Evolutionary conservation across 1,140 invertebrate genomes (phyloP), one percentile per base, ranked within the genome.

Genomic region (Holcopasites calliopsidis): DNA sequence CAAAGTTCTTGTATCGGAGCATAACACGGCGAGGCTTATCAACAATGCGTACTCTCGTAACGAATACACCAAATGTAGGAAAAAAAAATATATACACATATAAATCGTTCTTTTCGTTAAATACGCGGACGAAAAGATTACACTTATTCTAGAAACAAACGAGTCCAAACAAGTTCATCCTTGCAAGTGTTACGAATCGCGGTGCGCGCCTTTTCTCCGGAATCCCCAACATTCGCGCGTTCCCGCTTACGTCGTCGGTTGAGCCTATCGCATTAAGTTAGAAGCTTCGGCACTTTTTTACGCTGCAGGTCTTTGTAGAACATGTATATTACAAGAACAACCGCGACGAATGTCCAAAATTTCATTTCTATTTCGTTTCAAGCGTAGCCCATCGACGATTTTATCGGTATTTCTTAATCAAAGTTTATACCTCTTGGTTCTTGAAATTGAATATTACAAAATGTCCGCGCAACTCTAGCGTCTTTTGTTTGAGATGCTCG

Each of bases 201-300:
- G 18, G 3, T 72, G 26, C 70, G 70, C 70, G 58, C 58, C 70
- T 72, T 72, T 72, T 72, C 35, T 54, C n/a, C n/a, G n/a, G 47
- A 50, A n/a, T 40, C 33, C 16, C 33, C 33, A 42, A 58, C 16
- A 57, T 40, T 68, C 28, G 26, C n/a, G 4, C n/a, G n/a, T n/a
- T n/a, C n/a, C n/a, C n/a, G n/a, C n/a, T n/a, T n/a, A n/a, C n/a
- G n/a, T n/a, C n/a, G n/a, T n/a, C n/a, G n/a, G n/a, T n/a, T n/a
- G n/a, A n/a, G n/a, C n/a, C n/a, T n/a, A n/a, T n/a, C n/a, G n/a
- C 13, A 3, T n/a, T 52, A 38, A 33, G 47, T 54, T 52, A n/a
- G 35, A n/a, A 26, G 16, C 1, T 38, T 28, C 7, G 4, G 33
- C 35, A 66, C 1, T 28, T 50, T 38, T 23, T 38, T 50, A 10